phyloP scores from a whole-genome alignment of 30 jellyfish, hydroid and myxozoan genomes.

The Aurelia aurita region DNA sequence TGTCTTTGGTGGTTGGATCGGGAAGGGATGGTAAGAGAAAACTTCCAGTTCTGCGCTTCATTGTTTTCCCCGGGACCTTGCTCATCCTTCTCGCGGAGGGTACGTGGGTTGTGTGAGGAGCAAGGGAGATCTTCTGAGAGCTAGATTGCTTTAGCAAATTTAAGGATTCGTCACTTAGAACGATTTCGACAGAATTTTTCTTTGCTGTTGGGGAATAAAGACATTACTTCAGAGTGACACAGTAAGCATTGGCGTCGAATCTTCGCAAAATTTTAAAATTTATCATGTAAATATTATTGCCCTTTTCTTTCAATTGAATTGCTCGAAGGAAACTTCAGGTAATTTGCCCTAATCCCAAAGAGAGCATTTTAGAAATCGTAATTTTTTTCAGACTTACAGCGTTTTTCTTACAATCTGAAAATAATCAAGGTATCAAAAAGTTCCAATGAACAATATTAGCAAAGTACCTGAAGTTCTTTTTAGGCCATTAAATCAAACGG shows the following conservation, averaged over 20 bases:
- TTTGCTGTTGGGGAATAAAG: neutral
- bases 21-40: constrained; percentile 8
- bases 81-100: constrained; percentile 9
- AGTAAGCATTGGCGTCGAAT: no score
- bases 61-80: neutral
- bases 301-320: no score
- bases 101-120: neutral
- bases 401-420: no score
- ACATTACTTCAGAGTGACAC: neutral
- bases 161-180: constrained; percentile 1
- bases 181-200: constrained; percentile 9
- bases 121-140: neutral
- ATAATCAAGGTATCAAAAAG: no score
- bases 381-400: no score
- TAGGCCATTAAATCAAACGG: no score
- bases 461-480: no score
- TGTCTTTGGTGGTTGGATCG: constrained; percentile 5
- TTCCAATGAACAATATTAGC: no score
- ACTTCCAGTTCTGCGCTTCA: neutral
- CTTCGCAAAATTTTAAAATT: neutral
- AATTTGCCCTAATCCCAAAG: no score
- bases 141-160: neutral
- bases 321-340: no score
- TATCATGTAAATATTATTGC: no score
- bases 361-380: no score